Base-by-base conservation (phyloP, 2,888 invertebrate species). In the Pecten maximus region DNA sequence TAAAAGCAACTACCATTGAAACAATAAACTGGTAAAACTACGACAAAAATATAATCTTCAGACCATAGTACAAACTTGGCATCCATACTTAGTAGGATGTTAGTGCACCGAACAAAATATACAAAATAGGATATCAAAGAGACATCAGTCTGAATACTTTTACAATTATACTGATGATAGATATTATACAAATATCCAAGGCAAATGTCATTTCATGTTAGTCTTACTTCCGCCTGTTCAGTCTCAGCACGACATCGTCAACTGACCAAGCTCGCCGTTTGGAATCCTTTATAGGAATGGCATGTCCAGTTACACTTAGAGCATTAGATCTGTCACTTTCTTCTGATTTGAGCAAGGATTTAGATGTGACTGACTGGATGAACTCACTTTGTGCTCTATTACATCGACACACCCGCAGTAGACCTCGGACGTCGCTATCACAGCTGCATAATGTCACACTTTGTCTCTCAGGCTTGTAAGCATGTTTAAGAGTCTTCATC, bases 291-390 rank as follows among this genome's bases (percentile, higher is more conserved):
- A 74, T 74, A 15, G 74, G 74, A 8, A 74, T 74, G 10, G 74
- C 74, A 10, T 74, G 74, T 74, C 74, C 74, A 28, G 74, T 74
- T 8, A 74, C 74, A 74, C 74, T 28, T 6, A 74, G 74, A 0
- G 6, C 28, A 23, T 74, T 28, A 1, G 74, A 35, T 16, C 12
- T 28, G 74, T 74, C 74, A 74, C 28, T 35, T 2, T 74, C 74
- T 10, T 74, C 74, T 28, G 74, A 35, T 74, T 74, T 74, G 74
- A 74, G 74, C 74, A 74, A 28, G 19, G 74, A 74, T 74, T 74
- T 74, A 12, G 74, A 35, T 74, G 54, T 23, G 23, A 54, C 54
- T 19, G 74, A 74, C 74, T 6, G 74, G 0, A 74, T 28, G 15
- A 74, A 74, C 12, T 74, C 74, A 28, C 28, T 74, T 10, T 74